Conservation (phyloP, 2,797 vertebrate species). For the Acanthiza pusilla region DNA sequence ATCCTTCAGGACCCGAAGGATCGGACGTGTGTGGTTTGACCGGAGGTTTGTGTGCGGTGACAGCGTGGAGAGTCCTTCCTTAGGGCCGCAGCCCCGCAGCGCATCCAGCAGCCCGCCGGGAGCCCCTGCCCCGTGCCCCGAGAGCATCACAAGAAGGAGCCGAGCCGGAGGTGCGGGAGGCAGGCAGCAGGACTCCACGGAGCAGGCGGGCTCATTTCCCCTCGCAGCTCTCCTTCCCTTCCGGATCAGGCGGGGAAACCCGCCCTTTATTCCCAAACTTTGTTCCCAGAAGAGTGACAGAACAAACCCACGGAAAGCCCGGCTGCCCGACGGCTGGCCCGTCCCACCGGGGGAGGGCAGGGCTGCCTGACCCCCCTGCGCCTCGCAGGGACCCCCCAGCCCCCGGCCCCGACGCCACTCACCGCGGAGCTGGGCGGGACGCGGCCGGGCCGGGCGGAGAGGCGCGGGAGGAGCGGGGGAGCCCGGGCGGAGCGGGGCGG, state of each 20-base stretch:
- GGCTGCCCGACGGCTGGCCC: background rate
- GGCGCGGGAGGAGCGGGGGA: background rate
- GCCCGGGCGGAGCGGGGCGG: background rate
- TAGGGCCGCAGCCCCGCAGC: fast-evolving
- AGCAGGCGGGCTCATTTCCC: background rate
- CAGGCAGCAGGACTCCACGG: background rate
- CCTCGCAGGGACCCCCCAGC: background rate
- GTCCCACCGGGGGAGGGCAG: background rate
- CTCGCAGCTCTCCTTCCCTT: background rate
- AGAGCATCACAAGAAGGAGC: background rate
- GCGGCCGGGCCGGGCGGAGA: background rate
- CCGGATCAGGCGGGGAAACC: background rate
- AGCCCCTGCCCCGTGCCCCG: background rate
- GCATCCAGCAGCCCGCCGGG: background rate
- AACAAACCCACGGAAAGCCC: background rate
- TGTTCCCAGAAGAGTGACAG: background rate
- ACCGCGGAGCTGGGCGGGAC: background rate
- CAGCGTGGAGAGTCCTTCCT: background rate
- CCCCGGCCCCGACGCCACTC: background rate
- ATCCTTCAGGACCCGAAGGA: background rate
- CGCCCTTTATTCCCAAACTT: constrained; percentile 37
- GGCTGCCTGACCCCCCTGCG: background rate
- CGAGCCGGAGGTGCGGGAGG: background rate
- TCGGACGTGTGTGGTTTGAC: background rate
- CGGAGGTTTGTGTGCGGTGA: background rate